Base-by-base conservation (phyloP, 2,113 vertebrate genomes). In the Damaliscus lunatus region DNA sequence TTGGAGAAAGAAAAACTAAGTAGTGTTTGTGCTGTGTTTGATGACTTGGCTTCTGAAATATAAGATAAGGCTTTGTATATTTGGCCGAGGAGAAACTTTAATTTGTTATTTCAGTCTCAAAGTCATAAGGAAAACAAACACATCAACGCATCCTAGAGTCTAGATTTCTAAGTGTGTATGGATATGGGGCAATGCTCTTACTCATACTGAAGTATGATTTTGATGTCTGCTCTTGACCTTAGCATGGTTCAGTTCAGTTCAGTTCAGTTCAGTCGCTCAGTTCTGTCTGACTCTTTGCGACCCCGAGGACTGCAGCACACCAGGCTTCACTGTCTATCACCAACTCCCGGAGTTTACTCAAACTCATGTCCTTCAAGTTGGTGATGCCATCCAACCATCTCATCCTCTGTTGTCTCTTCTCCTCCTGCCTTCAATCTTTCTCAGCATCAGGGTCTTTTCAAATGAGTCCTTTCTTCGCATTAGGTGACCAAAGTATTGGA, bases 71-170 rank as follows among this genome's bases (percentile, higher is more conserved):
- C 67, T 98, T 97, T 98, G 96, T 43, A 40, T 96, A 93, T 89
- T 95, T 96, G 83, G 55, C 81, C 98, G 92, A 97, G 96, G 95
- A 96, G 87, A 98, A 98, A 97, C 40, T 96, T 98, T 98, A 97
- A 97, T 84, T 98, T 96, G n/a, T 31, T 40, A 88, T 98, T 95
- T 60, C 3, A 27, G 31, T 96, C 53, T 86, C 11, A 40, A 94
- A 46, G 15, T 85, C 90, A 71, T 7, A 90, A 9, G 40, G 59
- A 67, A 87, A 71, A 96, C 91, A 46, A 31, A 93, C 96, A 25
- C n/a, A 86, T 33, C 21, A 52, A 50, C 6, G 46, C 5, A 36
- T 71, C 57, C 7, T 87, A 8, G 27, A 78, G 85, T 80, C 17
- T 92, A 33, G 48, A 82, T 85, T 96, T 97, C 16, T 27, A 88